These are phyloP conservation scores for Pentamera pediparva DNA, from an alignment of 53 echinoderm and acorn worm species.

Conservation along the genomic window DNA sequence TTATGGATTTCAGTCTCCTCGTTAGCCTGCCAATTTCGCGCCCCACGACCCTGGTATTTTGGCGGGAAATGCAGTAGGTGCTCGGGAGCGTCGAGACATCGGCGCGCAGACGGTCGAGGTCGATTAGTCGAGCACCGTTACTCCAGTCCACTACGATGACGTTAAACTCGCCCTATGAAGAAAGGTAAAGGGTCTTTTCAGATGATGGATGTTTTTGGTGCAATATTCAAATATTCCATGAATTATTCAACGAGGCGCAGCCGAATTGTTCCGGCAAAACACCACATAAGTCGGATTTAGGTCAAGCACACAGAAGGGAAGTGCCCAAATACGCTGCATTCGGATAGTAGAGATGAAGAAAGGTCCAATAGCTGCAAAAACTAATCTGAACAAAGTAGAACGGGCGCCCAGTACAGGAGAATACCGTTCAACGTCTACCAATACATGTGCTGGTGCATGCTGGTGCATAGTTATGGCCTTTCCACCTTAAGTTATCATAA, in stretches of 20 bases:
- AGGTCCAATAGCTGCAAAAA: too few species aligned
- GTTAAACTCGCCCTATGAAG: slow-evolving; percentile 2
- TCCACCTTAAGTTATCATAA: too few species aligned
- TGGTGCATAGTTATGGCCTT: too few species aligned
- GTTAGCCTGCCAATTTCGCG: background rate
- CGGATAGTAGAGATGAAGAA: too few species aligned
- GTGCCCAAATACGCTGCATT: too few species aligned
- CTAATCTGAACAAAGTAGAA: too few species aligned
- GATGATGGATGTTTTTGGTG: background rate
- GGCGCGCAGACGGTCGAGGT: background rate
- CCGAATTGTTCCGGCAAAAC: background rate
- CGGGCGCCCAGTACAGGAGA: too few species aligned
- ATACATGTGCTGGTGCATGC: too few species aligned
- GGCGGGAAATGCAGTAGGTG: background rate
- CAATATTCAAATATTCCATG: background rate
- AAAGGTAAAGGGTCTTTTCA: background rate
- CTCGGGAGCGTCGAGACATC: background rate
- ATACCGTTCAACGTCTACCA: too few species aligned
- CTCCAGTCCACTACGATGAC: slow-evolving; percentile 16
- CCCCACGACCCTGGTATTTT: slow-evolving; percentile 17
- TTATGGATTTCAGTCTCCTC: background rate
- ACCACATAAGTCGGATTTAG: background rate
- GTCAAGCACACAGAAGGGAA: background rate
- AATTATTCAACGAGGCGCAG: background rate
- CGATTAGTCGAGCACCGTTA: background rate